Percentiles rank a stretch among this genome's conserved stretches.
Conservation (phyloP, 2,113 vertebrate species). For the Aleadryas rufinucha region DNA sequence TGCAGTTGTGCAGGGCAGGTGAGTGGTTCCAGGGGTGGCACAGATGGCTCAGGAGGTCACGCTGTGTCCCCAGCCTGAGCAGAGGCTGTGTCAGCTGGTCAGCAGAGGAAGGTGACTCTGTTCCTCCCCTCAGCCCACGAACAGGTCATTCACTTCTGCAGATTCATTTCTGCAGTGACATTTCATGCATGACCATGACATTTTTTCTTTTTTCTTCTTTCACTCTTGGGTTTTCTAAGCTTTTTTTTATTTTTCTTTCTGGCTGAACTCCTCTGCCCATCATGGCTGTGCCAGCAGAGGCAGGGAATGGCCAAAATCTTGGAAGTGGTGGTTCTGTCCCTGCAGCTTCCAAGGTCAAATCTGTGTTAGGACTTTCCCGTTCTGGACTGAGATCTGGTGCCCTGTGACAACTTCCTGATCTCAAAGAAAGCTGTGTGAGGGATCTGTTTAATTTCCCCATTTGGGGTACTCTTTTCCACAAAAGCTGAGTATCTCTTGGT, state of each 20-base stretch:
- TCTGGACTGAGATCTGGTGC: background rate
- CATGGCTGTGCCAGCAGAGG: background rate
- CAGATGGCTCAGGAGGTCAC: background rate
- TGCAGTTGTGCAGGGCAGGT: fast-evolving
- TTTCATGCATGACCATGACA: fast-evolving
- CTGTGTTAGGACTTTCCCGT: background rate
- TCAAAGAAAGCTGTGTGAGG: background rate
- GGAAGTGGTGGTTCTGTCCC: background rate
- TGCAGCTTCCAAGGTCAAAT: background rate
- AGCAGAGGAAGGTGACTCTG: background rate
- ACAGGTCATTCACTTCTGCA: background rate
- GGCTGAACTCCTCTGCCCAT: background rate
- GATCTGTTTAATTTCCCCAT: background rate
- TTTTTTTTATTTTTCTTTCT: background rate
- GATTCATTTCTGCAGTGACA: background rate
- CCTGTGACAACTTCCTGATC: background rate
- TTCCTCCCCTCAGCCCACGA: background rate
- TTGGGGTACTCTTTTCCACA: background rate
- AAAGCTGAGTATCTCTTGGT: background rate
- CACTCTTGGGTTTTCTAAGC: background rate
- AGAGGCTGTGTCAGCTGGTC: background rate
- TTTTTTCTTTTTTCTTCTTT: background rate
- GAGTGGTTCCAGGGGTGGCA: background rate
- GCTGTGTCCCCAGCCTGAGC: background rate
- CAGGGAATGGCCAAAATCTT: background rate